Percentiles rank a stretch among this genome's conserved stretches.
Conservation (phyloP, 2,888 invertebrate species). For the Apodemia mormo region DNA sequence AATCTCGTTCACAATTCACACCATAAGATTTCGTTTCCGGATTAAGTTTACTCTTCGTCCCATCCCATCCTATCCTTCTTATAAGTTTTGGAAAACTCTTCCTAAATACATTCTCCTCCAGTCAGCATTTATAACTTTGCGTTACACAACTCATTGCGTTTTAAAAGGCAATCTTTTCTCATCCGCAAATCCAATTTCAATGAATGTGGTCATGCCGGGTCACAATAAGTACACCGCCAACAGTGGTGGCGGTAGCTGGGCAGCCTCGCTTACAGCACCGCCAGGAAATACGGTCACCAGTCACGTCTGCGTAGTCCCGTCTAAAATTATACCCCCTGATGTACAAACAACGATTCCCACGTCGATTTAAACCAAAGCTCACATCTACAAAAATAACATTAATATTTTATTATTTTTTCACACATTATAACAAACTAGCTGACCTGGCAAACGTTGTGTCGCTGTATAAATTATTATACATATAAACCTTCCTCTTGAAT, state of each 20-base stretch:
- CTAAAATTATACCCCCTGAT: constrained; percentile 34
- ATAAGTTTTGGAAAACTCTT: neutral
- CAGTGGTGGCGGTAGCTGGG: constrained; percentile 35
- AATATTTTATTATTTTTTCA: no score
- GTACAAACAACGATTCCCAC: constrained; percentile 30
- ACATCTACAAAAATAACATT: constrained; percentile 31
- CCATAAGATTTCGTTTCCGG: no score
- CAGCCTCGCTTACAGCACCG: constrained; percentile 37
- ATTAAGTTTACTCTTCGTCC: no score
- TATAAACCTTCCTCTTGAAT: no score
- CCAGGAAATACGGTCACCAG: constrained; percentile 41
- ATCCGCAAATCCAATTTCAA: neutral
- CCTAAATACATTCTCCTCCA: neutral
- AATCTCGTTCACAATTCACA: no score
- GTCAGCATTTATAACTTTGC: neutral
- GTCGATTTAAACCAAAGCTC: constrained; percentile 35
- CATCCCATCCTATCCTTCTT: no score
- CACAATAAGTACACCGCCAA: constrained; percentile 14
- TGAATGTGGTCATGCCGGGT: constrained; percentile 24
- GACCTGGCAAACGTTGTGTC: no score
- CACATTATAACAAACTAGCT: no score
- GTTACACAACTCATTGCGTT: neutral
- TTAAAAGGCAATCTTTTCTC: neutral
- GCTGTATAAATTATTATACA: no score
- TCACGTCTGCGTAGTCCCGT: constrained; percentile 20